Evolutionary conservation across 1,140 invertebrate species (phyloP).

Genomic region (Macrocentrus cingulum): DNA sequence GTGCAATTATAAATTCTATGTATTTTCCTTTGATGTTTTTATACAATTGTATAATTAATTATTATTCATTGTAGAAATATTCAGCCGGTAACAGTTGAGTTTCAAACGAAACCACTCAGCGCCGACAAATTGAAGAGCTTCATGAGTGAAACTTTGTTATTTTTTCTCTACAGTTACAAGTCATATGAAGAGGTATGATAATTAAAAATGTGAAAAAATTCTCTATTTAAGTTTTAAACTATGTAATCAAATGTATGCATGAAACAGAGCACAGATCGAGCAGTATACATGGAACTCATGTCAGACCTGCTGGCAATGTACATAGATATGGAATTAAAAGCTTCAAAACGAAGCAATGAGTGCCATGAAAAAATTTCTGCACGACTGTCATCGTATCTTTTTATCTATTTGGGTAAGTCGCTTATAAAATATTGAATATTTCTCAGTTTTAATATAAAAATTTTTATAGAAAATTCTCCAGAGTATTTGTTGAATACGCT

Average conservation of each 20-base stretch:
- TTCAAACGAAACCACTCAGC: slow-evolving; percentile 49
- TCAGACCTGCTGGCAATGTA: slow-evolving; percentile 56
- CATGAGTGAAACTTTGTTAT: slow-evolving; percentile 54
- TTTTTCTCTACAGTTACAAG: slow-evolving; percentile 54
- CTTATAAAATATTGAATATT: not conserved
- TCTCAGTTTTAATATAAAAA: not conserved
- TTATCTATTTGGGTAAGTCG: slow-evolving; percentile 55
- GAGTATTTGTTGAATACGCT: slow-evolving; percentile 51
- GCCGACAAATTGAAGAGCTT: slow-evolving; percentile 52
- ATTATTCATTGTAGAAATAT: slow-evolving; percentile 52
- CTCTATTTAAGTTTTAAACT: slow-evolving; percentile 4
- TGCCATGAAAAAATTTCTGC: slow-evolving; percentile 50
- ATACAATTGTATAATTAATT: not conserved
- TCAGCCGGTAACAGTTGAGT: slow-evolving; percentile 45
- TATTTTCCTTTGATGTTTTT: no score
- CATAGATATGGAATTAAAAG: slow-evolving; percentile 57
- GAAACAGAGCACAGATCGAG: slow-evolving; percentile 47
- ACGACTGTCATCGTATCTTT: slow-evolving; percentile 53
- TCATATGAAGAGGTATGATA: slow-evolving; percentile 50
- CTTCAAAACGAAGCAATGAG: slow-evolving; percentile 51
- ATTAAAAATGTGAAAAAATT: not conserved
- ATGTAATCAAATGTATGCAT: not conserved
- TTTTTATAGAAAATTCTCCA: slow-evolving; percentile 49
- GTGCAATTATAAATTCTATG: no score
- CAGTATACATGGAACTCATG: slow-evolving; percentile 55